Conservation (phyloP, 2,113 vertebrate genomes). For the Anoura caudifer region DNA sequence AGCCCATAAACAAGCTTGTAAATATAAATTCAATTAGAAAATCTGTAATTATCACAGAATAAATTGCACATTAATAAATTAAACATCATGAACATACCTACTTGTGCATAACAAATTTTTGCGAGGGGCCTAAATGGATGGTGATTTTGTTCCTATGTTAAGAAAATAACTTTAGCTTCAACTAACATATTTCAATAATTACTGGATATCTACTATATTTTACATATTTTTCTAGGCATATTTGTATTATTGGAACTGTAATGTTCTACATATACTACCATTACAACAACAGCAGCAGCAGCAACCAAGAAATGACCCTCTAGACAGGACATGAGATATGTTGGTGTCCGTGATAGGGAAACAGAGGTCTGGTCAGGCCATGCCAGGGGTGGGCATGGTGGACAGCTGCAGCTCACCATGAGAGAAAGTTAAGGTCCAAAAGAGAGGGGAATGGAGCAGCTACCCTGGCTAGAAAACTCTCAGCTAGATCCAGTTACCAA, state of each 20-base stretch:
- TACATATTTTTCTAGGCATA: background rate
- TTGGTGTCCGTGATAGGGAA: background rate
- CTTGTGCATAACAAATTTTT: background rate
- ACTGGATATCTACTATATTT: background rate
- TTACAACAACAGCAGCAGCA: background rate
- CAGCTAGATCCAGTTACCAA: background rate
- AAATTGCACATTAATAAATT: slow-evolving; percentile 16
- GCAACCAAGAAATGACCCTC: background rate
- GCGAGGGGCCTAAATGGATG: background rate
- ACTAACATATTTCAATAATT: slow-evolving; percentile 35
- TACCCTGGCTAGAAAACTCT: background rate
- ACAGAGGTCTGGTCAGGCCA: background rate
- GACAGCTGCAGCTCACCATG: background rate
- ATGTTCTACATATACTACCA: background rate
- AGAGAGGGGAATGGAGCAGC: background rate
- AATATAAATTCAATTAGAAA: slow-evolving; percentile 45
- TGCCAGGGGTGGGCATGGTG: background rate
- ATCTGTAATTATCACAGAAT: background rate
- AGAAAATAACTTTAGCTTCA: slow-evolving; percentile 30
- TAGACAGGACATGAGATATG: background rate
- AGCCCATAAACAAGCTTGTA: background rate
- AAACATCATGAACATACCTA: slow-evolving; percentile 18
- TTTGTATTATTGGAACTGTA: background rate
- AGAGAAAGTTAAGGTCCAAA: background rate
- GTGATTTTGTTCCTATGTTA: slow-evolving; percentile 29